phyloP scores from a whole-genome alignment of 2,113 vertebrate genomes.

The Oreotragus oreotragus region DNA sequence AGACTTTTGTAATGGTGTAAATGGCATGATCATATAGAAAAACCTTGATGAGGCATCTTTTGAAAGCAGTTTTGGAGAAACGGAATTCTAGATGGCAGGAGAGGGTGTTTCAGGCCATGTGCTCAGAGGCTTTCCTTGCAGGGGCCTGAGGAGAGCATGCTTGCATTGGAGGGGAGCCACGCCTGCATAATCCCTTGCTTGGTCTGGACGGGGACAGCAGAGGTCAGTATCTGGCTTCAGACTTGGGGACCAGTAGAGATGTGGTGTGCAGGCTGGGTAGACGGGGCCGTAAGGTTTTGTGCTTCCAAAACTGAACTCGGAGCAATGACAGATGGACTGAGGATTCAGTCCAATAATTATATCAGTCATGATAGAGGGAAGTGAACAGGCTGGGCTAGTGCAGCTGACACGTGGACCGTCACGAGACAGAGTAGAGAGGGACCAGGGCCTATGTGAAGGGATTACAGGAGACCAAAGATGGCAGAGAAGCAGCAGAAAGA shows the following conservation, averaged over 20 bases:
- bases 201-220: neutral
- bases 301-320: neutral
- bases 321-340: neutral
- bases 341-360: neutral
- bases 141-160: accelerated
- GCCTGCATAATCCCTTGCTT: neutral
- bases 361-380: neutral
- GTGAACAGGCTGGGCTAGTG: neutral
- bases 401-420: neutral
- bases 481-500: neutral
- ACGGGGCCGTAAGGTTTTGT: neutral
- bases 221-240: neutral
- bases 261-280: neutral
- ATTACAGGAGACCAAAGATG: neutral
- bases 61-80: neutral
- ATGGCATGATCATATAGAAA: neutral
- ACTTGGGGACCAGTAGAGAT: neutral
- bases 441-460: neutral
- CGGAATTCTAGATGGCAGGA: neutral
- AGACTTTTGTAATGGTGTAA: neutral
- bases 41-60: neutral
- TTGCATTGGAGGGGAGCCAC: neutral
- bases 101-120: neutral
- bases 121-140: neutral
- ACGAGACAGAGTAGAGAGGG: neutral